Conservation (phyloP, 2,797 vertebrate species). For the Huso huso region DNA sequence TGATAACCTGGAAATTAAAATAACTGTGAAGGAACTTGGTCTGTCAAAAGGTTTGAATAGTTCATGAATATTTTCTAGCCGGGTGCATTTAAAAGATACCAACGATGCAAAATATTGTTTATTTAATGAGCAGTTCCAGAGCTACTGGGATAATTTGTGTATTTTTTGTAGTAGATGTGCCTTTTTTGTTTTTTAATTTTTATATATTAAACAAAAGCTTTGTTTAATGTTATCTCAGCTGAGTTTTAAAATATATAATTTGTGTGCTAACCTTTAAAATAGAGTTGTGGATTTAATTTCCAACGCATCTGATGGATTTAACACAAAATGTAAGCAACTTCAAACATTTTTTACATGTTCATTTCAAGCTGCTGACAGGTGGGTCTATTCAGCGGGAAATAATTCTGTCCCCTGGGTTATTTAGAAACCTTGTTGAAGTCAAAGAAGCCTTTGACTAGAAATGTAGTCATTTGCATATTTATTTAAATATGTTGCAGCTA, state of each 20-base stretch:
- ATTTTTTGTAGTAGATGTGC: too few species aligned
- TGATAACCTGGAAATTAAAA: not conserved
- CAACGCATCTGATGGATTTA: slow-evolving; percentile 22
- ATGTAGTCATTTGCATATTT: slow-evolving; percentile 57
- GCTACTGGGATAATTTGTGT: too few species aligned
- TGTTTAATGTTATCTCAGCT: slow-evolving; percentile 3
- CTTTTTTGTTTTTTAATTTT: not conserved
- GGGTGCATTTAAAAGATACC: too few species aligned
- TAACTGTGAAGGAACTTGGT: not conserved
- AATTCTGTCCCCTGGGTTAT: slow-evolving; percentile 45
- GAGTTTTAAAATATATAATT: slow-evolving; percentile 30
- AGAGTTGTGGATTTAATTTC: slow-evolving; percentile 17
- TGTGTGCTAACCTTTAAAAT: slow-evolving; percentile 37
- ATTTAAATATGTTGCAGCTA: slow-evolving; percentile 45
- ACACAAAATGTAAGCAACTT: slow-evolving; percentile 24
- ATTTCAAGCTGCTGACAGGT: slow-evolving; percentile 44
- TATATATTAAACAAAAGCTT: slow-evolving; percentile 23
- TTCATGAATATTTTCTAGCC: too few species aligned
- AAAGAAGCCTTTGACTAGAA: slow-evolving; percentile 48
- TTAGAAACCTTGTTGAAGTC: slow-evolving; percentile 48
- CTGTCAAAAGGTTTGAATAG: too few species aligned
- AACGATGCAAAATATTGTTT: too few species aligned
- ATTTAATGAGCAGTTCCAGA: too few species aligned
- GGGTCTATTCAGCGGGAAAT: slow-evolving; percentile 38
- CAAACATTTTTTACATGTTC: slow-evolving; percentile 31